Evolutionary conservation across 2,797 vertebrate species (phyloP).

Genomic region (Choloepus didactylus): DNA sequence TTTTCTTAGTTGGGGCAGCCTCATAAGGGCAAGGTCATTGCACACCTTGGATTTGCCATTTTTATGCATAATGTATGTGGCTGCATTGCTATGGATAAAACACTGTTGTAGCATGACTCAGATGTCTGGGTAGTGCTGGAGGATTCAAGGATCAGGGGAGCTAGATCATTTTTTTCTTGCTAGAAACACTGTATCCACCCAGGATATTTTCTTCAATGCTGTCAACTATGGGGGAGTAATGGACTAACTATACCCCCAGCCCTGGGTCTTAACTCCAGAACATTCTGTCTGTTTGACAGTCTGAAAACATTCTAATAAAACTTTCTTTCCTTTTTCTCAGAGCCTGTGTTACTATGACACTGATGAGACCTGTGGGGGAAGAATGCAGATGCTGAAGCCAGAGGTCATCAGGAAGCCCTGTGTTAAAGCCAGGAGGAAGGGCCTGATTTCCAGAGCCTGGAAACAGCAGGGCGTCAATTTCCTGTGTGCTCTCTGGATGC

Average conservation of each 20-base stretch:
- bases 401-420: not conserved
- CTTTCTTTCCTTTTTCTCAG: not conserved
- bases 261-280: not conserved
- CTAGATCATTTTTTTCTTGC: too few relatives aligned
- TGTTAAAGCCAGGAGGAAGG: not conserved
- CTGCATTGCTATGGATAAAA: rapidly evolving
- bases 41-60: rapidly evolving
- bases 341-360: constrained; percentile 32
- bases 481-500: not conserved
- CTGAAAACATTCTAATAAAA: not conserved
- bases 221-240: not conserved
- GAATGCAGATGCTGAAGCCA: not conserved
- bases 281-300: not conserved
- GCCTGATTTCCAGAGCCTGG: not conserved
- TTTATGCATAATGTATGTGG: not conserved
- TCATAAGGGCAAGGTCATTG: not conserved
- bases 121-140: constrained; percentile 7
- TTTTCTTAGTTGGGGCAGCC: not conserved
- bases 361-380: not conserved
- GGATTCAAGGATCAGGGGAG: not conserved
- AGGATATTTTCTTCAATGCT: not conserved
- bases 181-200: too few relatives aligned
- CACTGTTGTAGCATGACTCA: not conserved
- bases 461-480: not conserved
- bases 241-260: not conserved